Percentiles rank a stretch among this genome's conserved stretches.
phyloP scores from a whole-genome alignment of 2,888 invertebrate genomes.

The Acronicta psi region DNA sequence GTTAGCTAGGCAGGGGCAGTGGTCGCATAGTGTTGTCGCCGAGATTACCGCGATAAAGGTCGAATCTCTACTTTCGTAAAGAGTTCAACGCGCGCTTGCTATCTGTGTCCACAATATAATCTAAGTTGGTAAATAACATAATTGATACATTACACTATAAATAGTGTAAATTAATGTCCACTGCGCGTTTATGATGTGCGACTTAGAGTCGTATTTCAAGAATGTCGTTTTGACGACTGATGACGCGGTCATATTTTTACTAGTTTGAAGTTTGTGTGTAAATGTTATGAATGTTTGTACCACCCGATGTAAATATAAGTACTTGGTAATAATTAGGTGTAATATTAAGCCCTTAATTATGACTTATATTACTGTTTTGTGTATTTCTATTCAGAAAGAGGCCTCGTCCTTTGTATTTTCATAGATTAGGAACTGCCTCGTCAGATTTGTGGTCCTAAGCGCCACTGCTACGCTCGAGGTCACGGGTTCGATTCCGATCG shows the following conservation, averaged over 20 bases:
- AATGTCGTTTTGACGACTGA: background rate
- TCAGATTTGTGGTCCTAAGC: too few species aligned
- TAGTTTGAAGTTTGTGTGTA: too few species aligned
- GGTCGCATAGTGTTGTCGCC: slow-evolving; percentile 23
- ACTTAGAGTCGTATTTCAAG: slow-evolving; percentile 9
- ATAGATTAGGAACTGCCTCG: too few species aligned
- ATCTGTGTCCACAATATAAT: slow-evolving; percentile 62
- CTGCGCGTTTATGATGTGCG: slow-evolving; percentile 31
- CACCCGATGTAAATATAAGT: too few species aligned
- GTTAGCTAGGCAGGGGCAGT: slow-evolving; percentile 11
- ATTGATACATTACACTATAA: slow-evolving; percentile 58
- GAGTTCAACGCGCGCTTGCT: slow-evolving; percentile 83
- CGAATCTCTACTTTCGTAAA: slow-evolving; percentile 74
- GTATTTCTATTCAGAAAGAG: too few species aligned
- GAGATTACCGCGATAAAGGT: slow-evolving; percentile 38
- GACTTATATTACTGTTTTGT: too few species aligned
- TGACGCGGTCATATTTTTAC: background rate
- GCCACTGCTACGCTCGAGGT: too few species aligned
- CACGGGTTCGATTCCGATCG: too few species aligned
- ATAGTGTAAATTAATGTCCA: slow-evolving; percentile 55
- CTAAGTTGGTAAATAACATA: slow-evolving; percentile 64
- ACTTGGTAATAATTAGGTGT: too few species aligned
- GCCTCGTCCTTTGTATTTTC: too few species aligned
- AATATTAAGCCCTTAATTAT: too few species aligned
- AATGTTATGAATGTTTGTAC: too few species aligned